phyloP scores from a whole-genome alignment of 2,797 vertebrate species.

The Spheniscus humboldti region DNA sequence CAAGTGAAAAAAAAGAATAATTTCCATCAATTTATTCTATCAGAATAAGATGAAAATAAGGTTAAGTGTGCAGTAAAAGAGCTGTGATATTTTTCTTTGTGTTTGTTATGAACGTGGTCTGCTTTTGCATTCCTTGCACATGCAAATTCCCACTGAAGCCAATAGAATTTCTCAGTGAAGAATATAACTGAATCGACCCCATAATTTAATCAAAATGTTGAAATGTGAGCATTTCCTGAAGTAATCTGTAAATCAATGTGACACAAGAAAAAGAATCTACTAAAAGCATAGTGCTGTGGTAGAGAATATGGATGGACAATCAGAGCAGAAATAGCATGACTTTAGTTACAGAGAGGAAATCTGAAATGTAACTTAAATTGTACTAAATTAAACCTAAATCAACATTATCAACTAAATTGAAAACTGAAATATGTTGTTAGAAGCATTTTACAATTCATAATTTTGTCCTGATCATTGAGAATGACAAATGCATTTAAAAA shows the following conservation, averaged over 20 bases:
- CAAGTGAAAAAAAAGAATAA: background rate
- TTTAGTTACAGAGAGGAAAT: background rate
- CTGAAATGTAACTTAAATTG: background rate
- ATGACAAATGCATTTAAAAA: background rate
- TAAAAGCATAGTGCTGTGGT: background rate
- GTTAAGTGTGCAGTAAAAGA: background rate
- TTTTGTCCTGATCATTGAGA: background rate
- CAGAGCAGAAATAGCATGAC: background rate
- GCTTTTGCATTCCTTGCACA: background rate
- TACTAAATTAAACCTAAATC: background rate
- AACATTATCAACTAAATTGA: background rate
- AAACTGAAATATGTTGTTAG: background rate
- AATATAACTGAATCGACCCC: background rate
- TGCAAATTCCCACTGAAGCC: background rate
- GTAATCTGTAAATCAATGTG: background rate
- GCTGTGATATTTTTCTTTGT: background rate
- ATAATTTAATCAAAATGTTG: background rate
- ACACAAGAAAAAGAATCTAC: background rate
- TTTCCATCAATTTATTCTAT: background rate
- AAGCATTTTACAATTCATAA: background rate
- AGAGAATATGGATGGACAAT: background rate
- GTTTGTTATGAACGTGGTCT: accelerated
- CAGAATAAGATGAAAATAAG: background rate
- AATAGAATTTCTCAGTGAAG: background rate
- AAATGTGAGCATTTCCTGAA: background rate